Conservation (phyloP, 2,888 invertebrate species). For the Cheilosia soror region DNA sequence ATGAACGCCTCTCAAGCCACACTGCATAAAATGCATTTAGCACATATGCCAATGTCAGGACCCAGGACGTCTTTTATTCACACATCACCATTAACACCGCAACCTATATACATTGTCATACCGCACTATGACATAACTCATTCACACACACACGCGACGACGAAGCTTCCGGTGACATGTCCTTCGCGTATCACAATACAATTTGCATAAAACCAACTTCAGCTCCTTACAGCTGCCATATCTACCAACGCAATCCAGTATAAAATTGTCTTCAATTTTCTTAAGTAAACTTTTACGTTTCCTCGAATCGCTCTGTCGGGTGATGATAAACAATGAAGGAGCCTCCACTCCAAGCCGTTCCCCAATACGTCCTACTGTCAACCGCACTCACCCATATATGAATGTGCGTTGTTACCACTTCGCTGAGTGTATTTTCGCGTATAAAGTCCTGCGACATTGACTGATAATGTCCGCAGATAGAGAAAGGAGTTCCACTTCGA, state of each 20-base stretch:
- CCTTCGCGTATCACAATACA: slow-evolving; percentile 54
- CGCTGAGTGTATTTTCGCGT: slow-evolving; percentile 20
- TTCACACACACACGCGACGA: not conserved
- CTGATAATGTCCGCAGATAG: slow-evolving; percentile 67
- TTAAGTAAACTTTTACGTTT: slow-evolving; percentile 65
- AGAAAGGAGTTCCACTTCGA: slow-evolving; percentile 28
- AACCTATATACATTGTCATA: not conserved
- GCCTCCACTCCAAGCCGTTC: not conserved
- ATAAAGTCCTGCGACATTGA: slow-evolving; percentile 57
- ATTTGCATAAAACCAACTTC: slow-evolving; percentile 65
- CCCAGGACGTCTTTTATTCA: slow-evolving; percentile 19
- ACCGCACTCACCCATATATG: slow-evolving; percentile 9
- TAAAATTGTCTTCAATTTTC: slow-evolving; percentile 63
- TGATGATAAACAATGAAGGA: slow-evolving; percentile 55
- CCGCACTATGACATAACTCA: not conserved
- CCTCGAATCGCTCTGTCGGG: slow-evolving; percentile 32
- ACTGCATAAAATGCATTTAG: slow-evolving; percentile 13
- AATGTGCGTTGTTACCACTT: slow-evolving; percentile 27
- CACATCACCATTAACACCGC: slow-evolving; percentile 19
- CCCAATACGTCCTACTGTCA: not conserved
- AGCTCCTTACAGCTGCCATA: not conserved
- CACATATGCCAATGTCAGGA: not conserved
- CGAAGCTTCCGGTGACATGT: slow-evolving; percentile 41
- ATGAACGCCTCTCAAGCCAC: not conserved
- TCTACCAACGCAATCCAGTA: not conserved